Percentiles rank a stretch among this genome's conserved stretches.
Evolutionary conservation across 2,797 vertebrate genomes (phyloP).

Genomic region (Synaphobranchus kaupii): DNA sequence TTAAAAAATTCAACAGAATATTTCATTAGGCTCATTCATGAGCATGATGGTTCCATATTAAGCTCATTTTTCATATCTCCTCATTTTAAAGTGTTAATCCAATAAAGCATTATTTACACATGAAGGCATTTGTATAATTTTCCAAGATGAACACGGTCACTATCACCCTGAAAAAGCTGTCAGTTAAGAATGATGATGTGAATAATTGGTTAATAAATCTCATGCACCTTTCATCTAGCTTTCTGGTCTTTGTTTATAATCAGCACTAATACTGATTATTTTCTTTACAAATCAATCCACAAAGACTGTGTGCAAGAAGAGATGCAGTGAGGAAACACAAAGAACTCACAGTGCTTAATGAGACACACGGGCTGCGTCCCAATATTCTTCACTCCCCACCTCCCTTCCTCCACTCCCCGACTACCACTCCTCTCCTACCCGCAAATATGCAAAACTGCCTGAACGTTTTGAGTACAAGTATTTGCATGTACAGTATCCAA

Average conservation of each 20-base stretch:
- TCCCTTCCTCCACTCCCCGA: too few species aligned
- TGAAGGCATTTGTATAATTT: neutral
- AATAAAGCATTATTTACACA: neutral
- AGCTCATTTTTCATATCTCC: neutral
- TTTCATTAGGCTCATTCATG: neutral
- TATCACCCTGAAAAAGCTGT: neutral
- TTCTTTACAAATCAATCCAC: neutral
- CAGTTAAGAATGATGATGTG: neutral
- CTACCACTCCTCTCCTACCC: too few species aligned
- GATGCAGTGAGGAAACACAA: too few species aligned
- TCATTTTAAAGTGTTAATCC: neutral
- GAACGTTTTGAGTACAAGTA: too few species aligned
- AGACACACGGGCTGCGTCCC: too few species aligned
- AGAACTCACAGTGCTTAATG: too few species aligned
- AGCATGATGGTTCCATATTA: neutral
- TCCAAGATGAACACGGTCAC: neutral
- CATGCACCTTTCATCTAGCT: neutral
- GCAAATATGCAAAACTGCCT: too few species aligned
- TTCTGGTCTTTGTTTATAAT: neutral
- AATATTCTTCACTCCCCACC: too few species aligned
- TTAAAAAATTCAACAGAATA: neutral
- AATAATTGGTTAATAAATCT: neutral
- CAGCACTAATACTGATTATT: neutral
- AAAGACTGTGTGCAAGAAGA: too few species aligned
- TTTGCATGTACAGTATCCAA: too few species aligned